A percentile compares a stretch with the other conserved stretches of the same genome.
These are phyloP conservation scores for Drosophila subquinaria DNA, from an alignment of 2,888 invertebrate genomes.

Conservation along the genomic window DNA sequence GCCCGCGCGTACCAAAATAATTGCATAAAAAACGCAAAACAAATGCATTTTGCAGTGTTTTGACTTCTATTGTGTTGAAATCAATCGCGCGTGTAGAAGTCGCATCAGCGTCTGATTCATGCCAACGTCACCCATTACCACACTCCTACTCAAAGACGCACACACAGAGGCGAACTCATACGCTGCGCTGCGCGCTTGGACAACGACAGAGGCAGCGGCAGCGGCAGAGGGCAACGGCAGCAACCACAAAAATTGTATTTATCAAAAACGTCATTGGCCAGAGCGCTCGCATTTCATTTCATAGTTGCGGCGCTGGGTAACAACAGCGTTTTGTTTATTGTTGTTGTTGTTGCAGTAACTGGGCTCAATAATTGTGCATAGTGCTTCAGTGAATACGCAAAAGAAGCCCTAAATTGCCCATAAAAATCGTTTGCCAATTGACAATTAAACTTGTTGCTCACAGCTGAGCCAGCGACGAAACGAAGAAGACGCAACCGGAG, in stretches of 20 bases:
- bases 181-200: constrained; percentile 22
- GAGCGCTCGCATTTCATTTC: constrained; percentile 44
- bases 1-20: constrained; percentile 42
- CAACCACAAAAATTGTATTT: constrained; percentile 40
- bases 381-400: constrained; percentile 24
- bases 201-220: constrained; percentile 3
- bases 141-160: constrained; percentile 10
- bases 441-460: constrained; percentile 47
- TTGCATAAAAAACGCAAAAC: constrained; percentile 47
- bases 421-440: constrained; percentile 7
- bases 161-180: neutral
- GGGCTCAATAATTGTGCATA: constrained; percentile 15
- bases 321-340: constrained; percentile 29
- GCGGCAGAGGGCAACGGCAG: constrained; percentile 2
- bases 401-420: constrained; percentile 52
- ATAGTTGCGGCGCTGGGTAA: constrained; percentile 20
- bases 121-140: constrained; percentile 26
- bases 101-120: constrained; percentile 43
- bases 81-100: constrained; percentile 27
- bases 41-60: constrained; percentile 43
- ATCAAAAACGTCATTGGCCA: constrained; percentile 53
- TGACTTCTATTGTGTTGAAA: constrained; percentile 31
- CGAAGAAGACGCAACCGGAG: neutral
- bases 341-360: constrained; percentile 8
- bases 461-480: constrained; percentile 3